Conservation (phyloP, 2,113 vertebrate species). For the Hemiscyllium ocellatum region DNA sequence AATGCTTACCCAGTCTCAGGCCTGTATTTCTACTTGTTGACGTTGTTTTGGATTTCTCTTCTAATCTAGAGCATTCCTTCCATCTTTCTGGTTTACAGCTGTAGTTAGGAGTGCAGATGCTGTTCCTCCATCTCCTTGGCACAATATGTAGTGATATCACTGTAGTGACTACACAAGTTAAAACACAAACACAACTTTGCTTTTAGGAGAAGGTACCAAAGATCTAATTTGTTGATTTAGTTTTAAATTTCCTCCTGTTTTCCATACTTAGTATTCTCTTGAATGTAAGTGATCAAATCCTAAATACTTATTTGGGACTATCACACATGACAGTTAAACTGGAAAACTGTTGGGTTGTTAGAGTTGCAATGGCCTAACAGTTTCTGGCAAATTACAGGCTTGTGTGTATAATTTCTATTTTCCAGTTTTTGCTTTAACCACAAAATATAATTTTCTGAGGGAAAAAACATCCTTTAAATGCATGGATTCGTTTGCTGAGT, state of each 20-base stretch:
- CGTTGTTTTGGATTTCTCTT: neutral
- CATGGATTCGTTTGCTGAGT: neutral
- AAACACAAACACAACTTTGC: neutral
- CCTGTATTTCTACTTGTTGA: neutral
- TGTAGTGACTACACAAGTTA: too few relatives aligned
- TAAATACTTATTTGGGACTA: neutral
- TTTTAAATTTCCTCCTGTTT: neutral
- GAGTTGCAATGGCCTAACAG: neutral
- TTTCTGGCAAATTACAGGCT: neutral
- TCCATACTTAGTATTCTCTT: neutral
- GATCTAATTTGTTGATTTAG: neutral
- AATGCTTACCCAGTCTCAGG: too few relatives aligned
- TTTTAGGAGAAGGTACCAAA: neutral
- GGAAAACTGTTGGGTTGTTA: neutral
- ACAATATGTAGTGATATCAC: neutral
- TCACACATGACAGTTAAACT: neutral
- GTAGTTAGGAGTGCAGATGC: neutral
- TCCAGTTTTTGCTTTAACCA: neutral
- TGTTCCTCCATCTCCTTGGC: neutral
- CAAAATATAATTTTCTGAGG: neutral
- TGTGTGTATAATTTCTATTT: neutral
- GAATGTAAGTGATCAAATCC: neutral
- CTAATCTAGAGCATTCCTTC: neutral
- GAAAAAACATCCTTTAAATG: neutral
- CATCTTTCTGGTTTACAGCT: neutral